A percentile compares a stretch with the other conserved stretches of the same genome.
Evolutionary conservation across 2,888 invertebrate species (phyloP).

Genomic region (Synergus gifuensis): DNA sequence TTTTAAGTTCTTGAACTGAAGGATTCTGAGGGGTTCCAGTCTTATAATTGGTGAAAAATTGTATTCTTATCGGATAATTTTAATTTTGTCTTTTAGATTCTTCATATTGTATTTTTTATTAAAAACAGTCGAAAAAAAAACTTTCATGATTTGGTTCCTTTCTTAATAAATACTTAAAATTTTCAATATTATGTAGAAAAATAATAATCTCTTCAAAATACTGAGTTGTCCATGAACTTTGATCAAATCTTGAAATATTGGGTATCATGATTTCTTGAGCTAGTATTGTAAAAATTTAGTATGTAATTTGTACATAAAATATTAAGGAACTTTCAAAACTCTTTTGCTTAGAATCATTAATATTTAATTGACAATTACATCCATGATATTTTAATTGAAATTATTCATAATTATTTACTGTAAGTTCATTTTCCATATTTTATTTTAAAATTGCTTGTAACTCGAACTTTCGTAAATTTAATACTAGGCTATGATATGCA

Average conservation of each 20-base stretch:
- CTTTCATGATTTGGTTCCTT: neutral
- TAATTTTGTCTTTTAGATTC: neutral
- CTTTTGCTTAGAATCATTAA: neutral
- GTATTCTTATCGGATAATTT: neutral
- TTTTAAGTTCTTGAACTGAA: neutral
- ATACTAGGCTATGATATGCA: conserved; percentile 2
- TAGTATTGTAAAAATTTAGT: neutral
- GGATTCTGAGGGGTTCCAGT: neutral
- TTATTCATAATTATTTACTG: neutral
- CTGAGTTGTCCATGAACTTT: neutral
- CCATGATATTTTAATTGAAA: neutral
- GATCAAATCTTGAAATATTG: neutral
- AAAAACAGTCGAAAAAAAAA: neutral
- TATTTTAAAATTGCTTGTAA: neutral
- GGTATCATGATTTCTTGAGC: conserved; percentile 5
- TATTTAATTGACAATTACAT: neutral
- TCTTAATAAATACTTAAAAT: conserved; percentile 1
- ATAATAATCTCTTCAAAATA: neutral
- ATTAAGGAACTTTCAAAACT: neutral
- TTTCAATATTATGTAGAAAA: neutral
- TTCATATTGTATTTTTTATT: neutral
- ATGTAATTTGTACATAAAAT: neutral
- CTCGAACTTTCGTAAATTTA: neutral
- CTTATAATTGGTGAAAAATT: neutral
- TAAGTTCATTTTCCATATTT: neutral